Evolutionary conservation across 2,888 invertebrate genomes (phyloP).

Genomic region (Nephrotoma appendiculata): DNA sequence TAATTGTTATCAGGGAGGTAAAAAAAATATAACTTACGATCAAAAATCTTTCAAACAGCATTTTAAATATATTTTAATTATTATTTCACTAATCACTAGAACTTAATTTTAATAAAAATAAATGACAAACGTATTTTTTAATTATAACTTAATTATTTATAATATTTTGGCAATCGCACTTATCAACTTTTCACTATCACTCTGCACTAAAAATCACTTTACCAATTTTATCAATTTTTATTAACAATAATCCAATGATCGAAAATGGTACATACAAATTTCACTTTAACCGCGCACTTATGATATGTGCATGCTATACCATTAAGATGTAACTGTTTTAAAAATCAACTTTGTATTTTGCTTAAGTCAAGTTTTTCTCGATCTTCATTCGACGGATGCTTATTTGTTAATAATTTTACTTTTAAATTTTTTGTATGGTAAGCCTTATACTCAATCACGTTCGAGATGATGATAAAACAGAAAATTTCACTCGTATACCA

Average conservation of each 20-base stretch:
- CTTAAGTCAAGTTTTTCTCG: neutral
- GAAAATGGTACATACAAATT: too few relatives aligned
- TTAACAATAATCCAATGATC: too few relatives aligned
- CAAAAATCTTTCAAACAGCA: neutral
- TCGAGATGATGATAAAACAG: neutral
- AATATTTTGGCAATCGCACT: neutral
- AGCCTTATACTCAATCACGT: neutral
- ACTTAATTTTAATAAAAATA: neutral
- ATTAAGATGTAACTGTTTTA: neutral
- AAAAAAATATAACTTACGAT: neutral
- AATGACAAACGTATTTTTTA: neutral
- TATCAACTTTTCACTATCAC: neutral
- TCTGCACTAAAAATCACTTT: neutral
- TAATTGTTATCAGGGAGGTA: neutral
- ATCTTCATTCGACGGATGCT: neutral
- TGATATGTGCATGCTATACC: neutral
- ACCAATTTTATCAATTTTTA: too few relatives aligned
- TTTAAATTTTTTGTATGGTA: neutral
- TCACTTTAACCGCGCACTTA: too few relatives aligned
- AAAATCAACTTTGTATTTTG: neutral
- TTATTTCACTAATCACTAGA: neutral
- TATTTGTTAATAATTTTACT: neutral
- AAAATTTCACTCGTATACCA: neutral
- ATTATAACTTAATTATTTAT: neutral
- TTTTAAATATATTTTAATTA: neutral